Base-by-base conservation (phyloP, 2,888 invertebrate species). In the Bellardia bayeri region DNA sequence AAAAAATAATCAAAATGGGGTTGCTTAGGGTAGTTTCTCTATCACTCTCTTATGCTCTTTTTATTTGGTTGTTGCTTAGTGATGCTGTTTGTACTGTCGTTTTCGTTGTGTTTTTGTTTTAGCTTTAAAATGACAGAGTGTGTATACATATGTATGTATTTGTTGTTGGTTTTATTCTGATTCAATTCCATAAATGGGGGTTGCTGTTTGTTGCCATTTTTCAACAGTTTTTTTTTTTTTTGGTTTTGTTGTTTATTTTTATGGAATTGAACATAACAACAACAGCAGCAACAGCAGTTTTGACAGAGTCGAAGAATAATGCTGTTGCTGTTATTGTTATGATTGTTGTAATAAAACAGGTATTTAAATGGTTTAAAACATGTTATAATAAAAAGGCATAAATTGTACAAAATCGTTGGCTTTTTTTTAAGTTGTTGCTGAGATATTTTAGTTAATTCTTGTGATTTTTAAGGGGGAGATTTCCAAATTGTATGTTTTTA, bases 121-220 rank as follows among this genome's bases (percentile, higher is more conserved):
- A 42, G n/a, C 14, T 37, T 72, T 42, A 14, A 58, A 6, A 11
- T 11, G 56, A 23, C 23, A 9, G 9, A 61, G 30, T 9, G 11
- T 45, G 45, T 45, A n/a, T 40, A 3, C n/a, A n/a, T 13, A 30
- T 37, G 51, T 40, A 16, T 37, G 37, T 54, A 16, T 56, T 16
- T 9, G 16, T 68, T 81, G 72, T 42, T 37, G 30, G 63, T 63
- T 40, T 72, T 7, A 30, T 71, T 61, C 64, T 72, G 40, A 45
- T 79, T 49, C 40, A 69, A 58, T 81, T 68, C 87, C 87, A 76
- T 78, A 87, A 83, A 87, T 63, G 76, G 84, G 87, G 87, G 83
- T 78, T 75, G 74, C 14, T 16, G 7, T 37, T 45, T 58, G 68
- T 71, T 76, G 74, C 61, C 61, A 72, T 75, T 80, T 49, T 16